Conservation (phyloP, 2,888 invertebrate species). For the Colostygia pectinataria region DNA sequence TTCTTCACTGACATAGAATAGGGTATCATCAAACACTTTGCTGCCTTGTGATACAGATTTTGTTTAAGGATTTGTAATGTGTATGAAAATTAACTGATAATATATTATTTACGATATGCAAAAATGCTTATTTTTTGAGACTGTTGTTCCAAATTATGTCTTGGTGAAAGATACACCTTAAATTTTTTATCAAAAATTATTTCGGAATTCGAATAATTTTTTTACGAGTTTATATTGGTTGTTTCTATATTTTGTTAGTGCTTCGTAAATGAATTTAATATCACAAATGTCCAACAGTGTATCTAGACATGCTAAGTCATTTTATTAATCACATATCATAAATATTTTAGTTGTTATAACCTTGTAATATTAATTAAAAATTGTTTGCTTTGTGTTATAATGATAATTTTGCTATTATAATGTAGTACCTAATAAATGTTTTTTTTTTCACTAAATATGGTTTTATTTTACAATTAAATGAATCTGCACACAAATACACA, state of each 20-base stretch:
- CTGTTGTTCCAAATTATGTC: conserved; percentile 67
- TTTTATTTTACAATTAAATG: conserved; percentile 16
- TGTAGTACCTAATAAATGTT: conserved; percentile 71
- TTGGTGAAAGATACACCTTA: conserved; percentile 59
- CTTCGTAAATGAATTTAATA: conserved; percentile 47
- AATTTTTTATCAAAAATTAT: conserved; percentile 61
- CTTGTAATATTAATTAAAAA: conserved; percentile 62
- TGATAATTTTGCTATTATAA: conserved; percentile 68
- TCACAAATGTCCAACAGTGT: conserved; percentile 54
- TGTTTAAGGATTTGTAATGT: conserved; percentile 39
- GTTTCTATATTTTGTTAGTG: conserved; percentile 58
- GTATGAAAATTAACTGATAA: conserved; percentile 68
- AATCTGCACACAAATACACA: background rate
- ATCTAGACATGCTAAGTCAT: conserved; percentile 67
- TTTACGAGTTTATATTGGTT: conserved; percentile 63
- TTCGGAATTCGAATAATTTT: conserved; percentile 76
- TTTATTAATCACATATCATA: conserved; percentile 77
- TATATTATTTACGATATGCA: conserved; percentile 58
- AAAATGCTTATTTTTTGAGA: conserved; percentile 76
- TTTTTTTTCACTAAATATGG: conserved; percentile 48
- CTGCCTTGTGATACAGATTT: too few relatives aligned
- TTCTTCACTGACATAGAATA: too few relatives aligned
- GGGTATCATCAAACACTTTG: too few relatives aligned
- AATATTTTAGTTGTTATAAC: conserved; percentile 73
- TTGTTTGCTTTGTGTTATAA: conserved; percentile 78